These are phyloP conservation scores for Alviniconcha strummeri DNA, from an alignment of 2,888 invertebrate species.

Conservation along the genomic window DNA sequence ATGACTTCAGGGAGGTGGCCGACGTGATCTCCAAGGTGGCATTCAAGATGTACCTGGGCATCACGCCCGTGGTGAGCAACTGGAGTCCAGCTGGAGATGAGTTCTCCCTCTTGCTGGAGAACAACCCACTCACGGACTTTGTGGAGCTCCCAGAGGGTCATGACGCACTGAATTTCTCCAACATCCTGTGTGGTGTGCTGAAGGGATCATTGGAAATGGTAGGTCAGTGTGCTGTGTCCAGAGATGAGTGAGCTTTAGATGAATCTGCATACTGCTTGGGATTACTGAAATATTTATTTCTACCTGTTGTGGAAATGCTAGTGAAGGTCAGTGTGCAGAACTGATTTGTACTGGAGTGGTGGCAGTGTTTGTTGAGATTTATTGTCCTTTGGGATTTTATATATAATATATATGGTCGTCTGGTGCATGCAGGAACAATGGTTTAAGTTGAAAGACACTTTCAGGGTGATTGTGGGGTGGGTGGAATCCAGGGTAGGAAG, in stretches of 20 bases:
- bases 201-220: conserved; percentile 99
- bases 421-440: background rate
- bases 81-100: conserved; percentile 97
- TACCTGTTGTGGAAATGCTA: background rate
- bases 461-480: background rate
- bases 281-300: background rate
- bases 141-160: conserved; percentile 92
- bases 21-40: conserved; percentile 80
- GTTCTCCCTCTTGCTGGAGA: conserved; percentile 95
- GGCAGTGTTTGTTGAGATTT: background rate
- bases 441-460: background rate
- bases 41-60: conserved; percentile 89
- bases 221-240: conserved; percentile 23
- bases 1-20: conserved; percentile 97
- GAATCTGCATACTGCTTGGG: too few relatives aligned
- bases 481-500: background rate
- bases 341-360: background rate
- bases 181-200: conserved; percentile 88
- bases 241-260: background rate
- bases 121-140: conserved; percentile 96
- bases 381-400: background rate
- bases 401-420: background rate
- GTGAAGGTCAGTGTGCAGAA: background rate
- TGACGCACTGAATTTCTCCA: conserved; percentile 90
- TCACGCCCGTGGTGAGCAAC: conserved; percentile 93